phyloP scores from a whole-genome alignment of 2,797 vertebrate species.

The Gadopsis marmoratus region DNA sequence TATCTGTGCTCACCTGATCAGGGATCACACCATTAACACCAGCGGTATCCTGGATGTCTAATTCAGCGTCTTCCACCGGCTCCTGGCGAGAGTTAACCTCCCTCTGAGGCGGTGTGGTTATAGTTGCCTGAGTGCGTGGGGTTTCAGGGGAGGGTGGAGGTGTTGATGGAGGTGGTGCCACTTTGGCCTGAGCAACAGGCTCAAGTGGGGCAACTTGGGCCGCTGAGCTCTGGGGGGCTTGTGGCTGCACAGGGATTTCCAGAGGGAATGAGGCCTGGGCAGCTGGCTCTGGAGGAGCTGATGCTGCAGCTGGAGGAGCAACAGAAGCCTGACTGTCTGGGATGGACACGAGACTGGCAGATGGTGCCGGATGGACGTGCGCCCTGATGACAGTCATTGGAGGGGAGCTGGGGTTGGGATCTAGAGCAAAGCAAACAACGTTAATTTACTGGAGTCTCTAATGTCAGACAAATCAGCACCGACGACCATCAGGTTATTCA shows the following conservation, averaged over 20 bases:
- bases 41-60: slow-evolving; percentile 33
- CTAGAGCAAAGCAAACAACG: slow-evolving; percentile 57
- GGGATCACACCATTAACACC: not conserved
- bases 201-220: slow-evolving; percentile 24
- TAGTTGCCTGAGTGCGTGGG: not conserved
- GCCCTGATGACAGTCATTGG: slow-evolving; percentile 49
- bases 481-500: not conserved
- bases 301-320: slow-evolving; percentile 22
- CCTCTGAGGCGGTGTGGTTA: not conserved
- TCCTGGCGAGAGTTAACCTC: slow-evolving; percentile 34
- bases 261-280: slow-evolving; percentile 13
- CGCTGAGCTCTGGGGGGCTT: slow-evolving; percentile 17
- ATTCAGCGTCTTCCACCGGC: slow-evolving; percentile 73
- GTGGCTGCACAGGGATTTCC: slow-evolving; percentile 22
- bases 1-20: not conserved
- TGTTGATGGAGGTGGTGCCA: slow-evolving; percentile 36
- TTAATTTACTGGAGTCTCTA: not conserved
- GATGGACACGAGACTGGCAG: slow-evolving; percentile 38
- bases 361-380: slow-evolving; percentile 65
- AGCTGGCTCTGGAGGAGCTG: slow-evolving; percentile 39
- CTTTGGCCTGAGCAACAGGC: slow-evolving; percentile 19
- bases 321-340: slow-evolving; percentile 38
- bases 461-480: not conserved
- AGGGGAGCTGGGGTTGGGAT: slow-evolving; percentile 50
- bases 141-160: slow-evolving; percentile 50